Evolutionary conservation across 2,113 vertebrate species (phyloP), one percentile per base, ranked within the genome.

Genomic region (Athene noctua): DNA sequence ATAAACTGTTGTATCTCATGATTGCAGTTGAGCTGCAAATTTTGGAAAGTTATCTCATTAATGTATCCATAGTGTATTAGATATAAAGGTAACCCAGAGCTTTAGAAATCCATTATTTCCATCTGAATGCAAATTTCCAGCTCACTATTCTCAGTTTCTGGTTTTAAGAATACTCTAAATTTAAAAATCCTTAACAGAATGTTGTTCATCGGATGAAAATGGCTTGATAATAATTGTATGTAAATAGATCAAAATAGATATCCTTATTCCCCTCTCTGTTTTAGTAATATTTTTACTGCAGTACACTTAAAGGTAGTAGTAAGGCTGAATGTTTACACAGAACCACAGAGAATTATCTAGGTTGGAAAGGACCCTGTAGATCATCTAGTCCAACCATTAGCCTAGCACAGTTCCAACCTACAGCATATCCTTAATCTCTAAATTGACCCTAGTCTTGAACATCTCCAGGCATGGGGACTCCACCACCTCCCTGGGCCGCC

Each of bases 261-360:
- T 15, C 12, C 3, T 44, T 58, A 20, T 16, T 5, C 2, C 7
- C 1, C 7, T 74, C 6, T 25, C 9, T 27, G 1, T 80, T 80
- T 82, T 30, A 20, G 11, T 75, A 49, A 42, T 0, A 0, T 36
- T 86, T 94, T 57, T 59, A 80, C 14, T 72, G 16, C 63, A 80
- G 25, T 49, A 27, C 5, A 6, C 9, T 42, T 75, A 27, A 2
- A 40, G 13, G 30, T 62, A 55, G 11, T 21, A 94, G 38, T 44
- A 18, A 70, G 34, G 52, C 17, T 29, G 40, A 83, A 38, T 1
- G 1, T 68, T 82, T 59, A 29, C 38, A 38, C 38, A 38, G 38
- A 38, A 38, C 9, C 38, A 38, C 38, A 38, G 8, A 9, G 9
- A 38, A 38, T 38, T 38, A 38, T 38, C 38, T 38, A 38, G 38